These are phyloP conservation scores for Clostera curtula DNA, from an alignment of 2,888 invertebrate genomes.

Conservation along the genomic window DNA sequence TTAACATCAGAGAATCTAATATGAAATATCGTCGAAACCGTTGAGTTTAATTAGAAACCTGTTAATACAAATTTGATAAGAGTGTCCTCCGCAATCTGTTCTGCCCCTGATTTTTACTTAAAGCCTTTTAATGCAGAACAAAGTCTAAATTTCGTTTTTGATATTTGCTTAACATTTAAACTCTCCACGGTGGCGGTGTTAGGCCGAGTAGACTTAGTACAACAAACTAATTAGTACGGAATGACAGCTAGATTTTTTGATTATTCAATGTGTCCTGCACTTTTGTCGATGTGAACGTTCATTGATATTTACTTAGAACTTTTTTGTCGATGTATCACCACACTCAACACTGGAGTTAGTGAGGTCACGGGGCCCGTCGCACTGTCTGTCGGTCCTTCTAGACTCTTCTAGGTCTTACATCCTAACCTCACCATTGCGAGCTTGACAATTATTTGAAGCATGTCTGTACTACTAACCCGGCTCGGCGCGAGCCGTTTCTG, in stretches of 20 bases:
- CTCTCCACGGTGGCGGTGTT: conserved; percentile 70
- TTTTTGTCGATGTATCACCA: conserved; percentile 72
- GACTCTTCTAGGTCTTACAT: conserved; percentile 64
- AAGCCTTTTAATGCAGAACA: conserved; percentile 64
- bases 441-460: conserved; percentile 71
- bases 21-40: no score
- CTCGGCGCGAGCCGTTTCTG: conserved; percentile 69
- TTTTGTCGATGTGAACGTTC: conserved; percentile 67
- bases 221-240: conserved; percentile 58
- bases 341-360: conserved; percentile 51
- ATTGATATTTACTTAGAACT: conserved; percentile 63
- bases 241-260: conserved; percentile 66
- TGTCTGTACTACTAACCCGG: conserved; percentile 67
- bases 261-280: conserved; percentile 56
- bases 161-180: conserved; percentile 65
- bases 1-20: no score
- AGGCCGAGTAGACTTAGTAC: conserved; percentile 65
- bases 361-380: conserved; percentile 43
- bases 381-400: conserved; percentile 52
- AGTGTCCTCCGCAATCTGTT: conserved; percentile 55
- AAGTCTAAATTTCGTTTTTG: conserved; percentile 76
- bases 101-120: conserved; percentile 53
- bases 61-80: conserved; percentile 15
- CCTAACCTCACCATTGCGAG: conserved; percentile 71
- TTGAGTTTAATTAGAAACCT: no score